Evolutionary conservation across 1,140 invertebrate species (phyloP).

Genomic region (Tetragnatha versicolor): DNA sequence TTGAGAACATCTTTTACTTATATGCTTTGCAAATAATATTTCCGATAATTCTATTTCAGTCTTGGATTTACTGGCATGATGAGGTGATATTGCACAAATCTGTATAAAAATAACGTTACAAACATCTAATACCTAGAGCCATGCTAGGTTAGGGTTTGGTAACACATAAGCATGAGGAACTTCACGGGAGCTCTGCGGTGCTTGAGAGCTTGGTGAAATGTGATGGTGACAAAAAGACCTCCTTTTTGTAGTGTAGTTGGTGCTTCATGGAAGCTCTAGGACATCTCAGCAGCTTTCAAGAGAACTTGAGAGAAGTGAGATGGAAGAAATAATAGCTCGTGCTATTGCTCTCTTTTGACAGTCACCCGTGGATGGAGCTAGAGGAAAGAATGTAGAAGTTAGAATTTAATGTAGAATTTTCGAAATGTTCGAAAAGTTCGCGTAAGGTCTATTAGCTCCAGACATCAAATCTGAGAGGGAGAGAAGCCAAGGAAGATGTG

Average conservation of each 20-base stretch:
- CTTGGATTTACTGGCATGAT: background rate
- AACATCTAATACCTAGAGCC: slow-evolving; percentile 27
- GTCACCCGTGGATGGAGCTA: slow-evolving; percentile 44
- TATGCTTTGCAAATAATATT: no score
- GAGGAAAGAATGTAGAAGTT: no score
- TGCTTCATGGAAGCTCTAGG: slow-evolving; percentile 20
- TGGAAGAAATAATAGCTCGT: background rate
- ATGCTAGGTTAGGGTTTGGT: slow-evolving; percentile 37
- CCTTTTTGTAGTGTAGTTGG: slow-evolving; percentile 21
- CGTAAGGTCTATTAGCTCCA: no score
- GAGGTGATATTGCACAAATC: slow-evolving; percentile 18
- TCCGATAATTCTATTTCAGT: background rate
- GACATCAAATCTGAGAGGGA: no score
- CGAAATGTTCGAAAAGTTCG: no score
- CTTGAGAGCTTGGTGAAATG: background rate
- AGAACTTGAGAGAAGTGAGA: slow-evolving; percentile 28
- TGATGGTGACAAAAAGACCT: slow-evolving; percentile 34
- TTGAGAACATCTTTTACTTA: no score
- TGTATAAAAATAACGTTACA: background rate
- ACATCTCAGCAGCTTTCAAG: slow-evolving; percentile 27
- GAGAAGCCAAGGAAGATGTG: no score
- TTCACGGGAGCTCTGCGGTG: background rate
- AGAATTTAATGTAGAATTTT: no score
- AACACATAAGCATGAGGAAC: background rate
- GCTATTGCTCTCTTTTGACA: slow-evolving; percentile 37